These are phyloP conservation scores for Epirrhoe tristata DNA, from an alignment of 2,888 invertebrate genomes.

Conservation along the genomic window DNA sequence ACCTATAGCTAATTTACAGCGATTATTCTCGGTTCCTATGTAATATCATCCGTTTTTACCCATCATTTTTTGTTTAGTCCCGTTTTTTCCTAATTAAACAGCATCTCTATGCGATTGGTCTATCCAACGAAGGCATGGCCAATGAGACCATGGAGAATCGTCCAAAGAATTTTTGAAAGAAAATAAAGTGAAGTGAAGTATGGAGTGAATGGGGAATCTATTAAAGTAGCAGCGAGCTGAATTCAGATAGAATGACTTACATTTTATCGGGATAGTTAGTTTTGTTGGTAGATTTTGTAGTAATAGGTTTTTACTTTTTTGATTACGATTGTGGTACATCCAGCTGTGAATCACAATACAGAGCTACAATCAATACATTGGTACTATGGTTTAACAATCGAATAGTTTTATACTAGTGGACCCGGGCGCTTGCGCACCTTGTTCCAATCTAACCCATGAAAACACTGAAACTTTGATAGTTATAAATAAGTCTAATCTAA, in stretches of 20 bases:
- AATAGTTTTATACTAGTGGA: constrained; percentile 2
- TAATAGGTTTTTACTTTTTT: constrained; percentile 32
- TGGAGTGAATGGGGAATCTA: constrained; percentile 45
- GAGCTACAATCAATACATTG: constrained; percentile 10
- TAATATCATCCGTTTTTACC: constrained; percentile 42
- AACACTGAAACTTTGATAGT: no score
- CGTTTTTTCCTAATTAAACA: constrained; percentile 40
- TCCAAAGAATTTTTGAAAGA: constrained; percentile 39
- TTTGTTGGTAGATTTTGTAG: constrained; percentile 41
- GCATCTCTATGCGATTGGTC: constrained; percentile 40
- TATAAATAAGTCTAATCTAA: no score
- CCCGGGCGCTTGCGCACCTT: no score
- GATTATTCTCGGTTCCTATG: constrained; percentile 44
- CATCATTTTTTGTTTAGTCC: constrained; percentile 39
- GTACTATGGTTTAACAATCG: background rate
- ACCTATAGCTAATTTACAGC: constrained; percentile 40
- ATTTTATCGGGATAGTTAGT: constrained; percentile 40
- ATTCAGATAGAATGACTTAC: constrained; percentile 45
- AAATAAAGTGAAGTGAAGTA: constrained; percentile 40
- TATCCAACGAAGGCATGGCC: constrained; percentile 38
- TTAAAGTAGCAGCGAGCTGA: constrained; percentile 43
- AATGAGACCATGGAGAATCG: constrained; percentile 48
- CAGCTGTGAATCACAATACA: constrained; percentile 3
- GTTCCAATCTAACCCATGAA: no score
- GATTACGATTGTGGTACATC: constrained; percentile 4